Evolutionary conservation across 2,888 invertebrate species (phyloP), one percentile per base, ranked within the genome.

Genomic region (Bellardia pandia): DNA sequence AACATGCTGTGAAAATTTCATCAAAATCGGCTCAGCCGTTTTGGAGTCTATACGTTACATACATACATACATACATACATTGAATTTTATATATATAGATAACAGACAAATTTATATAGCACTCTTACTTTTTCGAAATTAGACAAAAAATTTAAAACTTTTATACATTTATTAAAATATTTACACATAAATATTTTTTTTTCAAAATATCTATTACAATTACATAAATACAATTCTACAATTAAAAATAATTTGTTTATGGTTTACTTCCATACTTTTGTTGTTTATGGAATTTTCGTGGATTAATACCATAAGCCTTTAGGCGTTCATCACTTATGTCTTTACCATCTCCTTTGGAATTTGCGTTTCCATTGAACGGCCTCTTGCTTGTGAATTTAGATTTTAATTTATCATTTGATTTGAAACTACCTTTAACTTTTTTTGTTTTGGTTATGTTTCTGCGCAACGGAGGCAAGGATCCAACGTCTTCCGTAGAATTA

Each of bases 251-350:
- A 14, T n/a, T 2, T 60, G 53, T 7, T 33, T 76, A 37, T 56
- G 53, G 6, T 62, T 88, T 89, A 13, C 58, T 78, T 16, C 91
- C 90, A 78, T 91, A 93, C 82, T 92, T 93, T 74, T 93, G 91
- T 53, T 90, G 91, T 76, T 93, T 93, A 86, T 92, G 91, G 80
- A 92, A 97, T 92, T 97, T 98, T 91, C 97, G 97, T 0, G 98
- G 98, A 94, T 98, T 98, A 56, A 98, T 95, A 77, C 98, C 99
- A 92, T 97, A 99, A 0, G 98, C 98, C 91, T 96, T 95, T 9
- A 99, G 94, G 89, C 99, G 95, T 89, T 97, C 96, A 93, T 98
- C 97, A 2, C 97, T 96, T 40, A 92, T 91, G 88, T 91, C 77
- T 14, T 66, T 77, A 14, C 53, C 30, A 6, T 81, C 14, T 7